phyloP scores from a whole-genome alignment of 2,113 vertebrate species.

The Candoia aspera region DNA sequence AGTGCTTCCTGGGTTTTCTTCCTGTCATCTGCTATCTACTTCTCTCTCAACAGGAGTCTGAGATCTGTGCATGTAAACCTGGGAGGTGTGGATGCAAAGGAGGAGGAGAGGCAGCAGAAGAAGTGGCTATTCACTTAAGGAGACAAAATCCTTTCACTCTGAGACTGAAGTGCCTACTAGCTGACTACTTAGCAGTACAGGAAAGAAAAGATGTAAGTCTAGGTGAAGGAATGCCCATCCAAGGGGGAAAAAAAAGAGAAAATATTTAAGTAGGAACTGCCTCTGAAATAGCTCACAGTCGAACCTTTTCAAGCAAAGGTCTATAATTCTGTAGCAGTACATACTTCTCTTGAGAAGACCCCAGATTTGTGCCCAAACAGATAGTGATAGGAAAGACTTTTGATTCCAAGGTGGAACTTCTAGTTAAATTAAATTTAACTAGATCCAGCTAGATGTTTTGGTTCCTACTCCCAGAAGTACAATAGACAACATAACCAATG shows the following conservation, averaged over 20 bases:
- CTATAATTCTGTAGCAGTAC: not conserved
- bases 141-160: not conserved
- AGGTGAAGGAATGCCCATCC: not conserved
- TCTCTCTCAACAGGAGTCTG: not conserved
- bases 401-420: not conserved
- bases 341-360: not conserved
- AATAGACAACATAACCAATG: not conserved
- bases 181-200: not conserved
- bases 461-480: not conserved
- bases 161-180: not conserved
- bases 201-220: not conserved
- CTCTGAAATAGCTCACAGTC: not conserved
- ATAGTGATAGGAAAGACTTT: not conserved
- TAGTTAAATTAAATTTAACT: not conserved
- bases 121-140: not conserved
- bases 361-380: not conserved
- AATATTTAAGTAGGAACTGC: not conserved
- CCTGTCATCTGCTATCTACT: not conserved
- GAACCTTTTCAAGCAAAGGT: not conserved
- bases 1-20: not conserved
- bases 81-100: not conserved
- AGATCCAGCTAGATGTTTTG: too few species aligned
- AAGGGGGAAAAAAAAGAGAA: not conserved
- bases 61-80: not conserved
- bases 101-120: not conserved